Evolutionary conservation across 2,797 vertebrate species (phyloP).

Genomic region (Gila robusta): DNA sequence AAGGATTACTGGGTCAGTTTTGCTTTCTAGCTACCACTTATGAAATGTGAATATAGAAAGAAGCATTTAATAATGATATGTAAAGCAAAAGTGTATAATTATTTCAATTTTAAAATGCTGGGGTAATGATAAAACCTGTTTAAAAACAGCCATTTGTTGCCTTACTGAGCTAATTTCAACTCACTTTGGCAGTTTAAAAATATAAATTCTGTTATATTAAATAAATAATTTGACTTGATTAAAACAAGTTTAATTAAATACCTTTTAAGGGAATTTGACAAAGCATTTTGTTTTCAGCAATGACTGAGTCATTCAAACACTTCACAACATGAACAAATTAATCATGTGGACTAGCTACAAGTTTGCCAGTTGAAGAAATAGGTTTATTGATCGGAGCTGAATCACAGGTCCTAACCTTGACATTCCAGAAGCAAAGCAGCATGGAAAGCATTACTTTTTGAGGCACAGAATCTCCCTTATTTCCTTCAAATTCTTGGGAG

Average conservation of each 20-base stretch:
- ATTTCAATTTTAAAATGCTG: not conserved
- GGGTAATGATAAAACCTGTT: not conserved
- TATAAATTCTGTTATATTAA: not conserved
- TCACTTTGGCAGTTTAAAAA: not conserved
- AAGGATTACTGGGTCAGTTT: conserved; percentile 16
- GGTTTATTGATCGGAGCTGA: conserved; percentile 30
- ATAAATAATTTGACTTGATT: not conserved
- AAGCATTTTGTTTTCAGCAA: not conserved
- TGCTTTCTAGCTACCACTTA: conserved; percentile 6
- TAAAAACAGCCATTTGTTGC: not conserved
- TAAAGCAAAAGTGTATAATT: not conserved
- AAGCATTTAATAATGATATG: not conserved
- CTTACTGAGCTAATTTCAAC: not conserved
- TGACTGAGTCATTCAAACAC: not conserved
- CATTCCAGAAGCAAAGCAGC: conserved; percentile 2
- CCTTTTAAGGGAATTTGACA: not conserved
- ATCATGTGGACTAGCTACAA: not conserved
- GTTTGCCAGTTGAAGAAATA: conserved; percentile 27
- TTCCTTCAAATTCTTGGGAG: not conserved
- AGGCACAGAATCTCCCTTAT: not conserved
- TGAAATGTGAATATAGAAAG: conserved; percentile 1
- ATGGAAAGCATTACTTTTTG: conserved; percentile 18
- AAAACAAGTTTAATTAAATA: not conserved
- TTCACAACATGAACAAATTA: conserved; percentile 9
- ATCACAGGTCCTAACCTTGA: conserved; percentile 10